Base-by-base conservation (phyloP, 2,888 invertebrate genomes). In the Eupithecia pulchellata region DNA sequence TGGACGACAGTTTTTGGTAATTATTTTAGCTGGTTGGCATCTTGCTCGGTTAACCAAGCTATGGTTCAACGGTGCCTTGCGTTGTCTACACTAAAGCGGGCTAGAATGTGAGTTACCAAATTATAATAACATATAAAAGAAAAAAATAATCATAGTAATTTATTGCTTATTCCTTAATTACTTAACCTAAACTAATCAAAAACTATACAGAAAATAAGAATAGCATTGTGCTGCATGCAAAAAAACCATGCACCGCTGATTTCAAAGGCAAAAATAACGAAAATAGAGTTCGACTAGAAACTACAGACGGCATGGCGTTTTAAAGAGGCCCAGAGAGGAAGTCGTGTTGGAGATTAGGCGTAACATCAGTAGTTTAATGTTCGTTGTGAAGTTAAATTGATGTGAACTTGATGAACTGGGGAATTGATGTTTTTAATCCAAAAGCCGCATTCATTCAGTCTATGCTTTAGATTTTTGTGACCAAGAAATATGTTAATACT, bases 21-120 rank as follows among this genome's bases (percentile, higher is more conserved):
- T 82, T 97, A 96, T 84, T 96, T 98, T 81, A 96, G 96, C 77
- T 97, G 97, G 97, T 89, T 97, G 68, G 97, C 97, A 0, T 96
- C 97, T 0, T 97, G 97, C 84, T 97, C 97, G 0, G 97, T 97
- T 17, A 98, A 98, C 87, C 98, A 98, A 89, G 97, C 97, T 0
- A 97, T 98, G 97, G 97, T 98, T 1, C 98, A 98, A 83, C 91
- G 98, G 77, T 97, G 97, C 80, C 92, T 98, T 3, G 96, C 97
- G 0, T 96, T 98, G 87, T 96, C 97, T 0, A 95, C 97, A 14
- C 88, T 97, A 39, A 95, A 90, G 81, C 95, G 96, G 78, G 97
- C 97, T 29, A 95, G 96, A 85, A 95, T 96, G 97, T 97, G 90
- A 94, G 95, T 92, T 29, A 66, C 29, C 30, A 60, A 4, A n/a